These are phyloP conservation scores for Chrysodeixis includens DNA, from an alignment of 2,888 invertebrate species.

Conservation along the genomic window DNA sequence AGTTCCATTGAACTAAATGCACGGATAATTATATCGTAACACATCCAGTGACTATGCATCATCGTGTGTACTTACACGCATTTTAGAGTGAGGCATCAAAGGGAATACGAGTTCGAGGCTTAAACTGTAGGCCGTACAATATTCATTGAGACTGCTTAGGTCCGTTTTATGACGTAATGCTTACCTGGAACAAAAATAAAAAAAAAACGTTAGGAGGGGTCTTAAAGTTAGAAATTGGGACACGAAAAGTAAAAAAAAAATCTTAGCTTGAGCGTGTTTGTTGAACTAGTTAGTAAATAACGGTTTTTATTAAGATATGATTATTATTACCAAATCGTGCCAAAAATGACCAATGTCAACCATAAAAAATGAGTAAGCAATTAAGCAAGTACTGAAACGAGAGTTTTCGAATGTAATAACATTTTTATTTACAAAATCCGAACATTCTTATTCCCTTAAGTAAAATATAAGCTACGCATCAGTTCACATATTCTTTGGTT, in stretches of 20 bases:
- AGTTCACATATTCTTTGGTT: not conserved
- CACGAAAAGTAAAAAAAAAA: too few species aligned
- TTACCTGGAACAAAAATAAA: slow-evolving; percentile 42
- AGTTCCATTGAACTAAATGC: slow-evolving; percentile 31
- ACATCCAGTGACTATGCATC: slow-evolving; percentile 45
- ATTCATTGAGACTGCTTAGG: slow-evolving; percentile 26
- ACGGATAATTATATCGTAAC: slow-evolving; percentile 32
- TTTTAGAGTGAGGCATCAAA: slow-evolving; percentile 52
- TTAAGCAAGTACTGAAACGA: too few species aligned
- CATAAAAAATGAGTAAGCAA: too few species aligned
- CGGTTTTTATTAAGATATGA: too few species aligned
- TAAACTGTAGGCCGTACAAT: slow-evolving; percentile 34
- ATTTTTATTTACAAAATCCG: too few species aligned
- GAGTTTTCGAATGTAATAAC: too few species aligned
- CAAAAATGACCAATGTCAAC: too few species aligned
- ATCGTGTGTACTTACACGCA: slow-evolving; percentile 43
- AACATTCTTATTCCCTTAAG: not conserved
- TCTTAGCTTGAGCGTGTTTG: too few species aligned
- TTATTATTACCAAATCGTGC: too few species aligned
- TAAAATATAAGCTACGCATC: not conserved
- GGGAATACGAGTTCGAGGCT: slow-evolving; percentile 39
- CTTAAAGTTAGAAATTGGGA: not conserved
- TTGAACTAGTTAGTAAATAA: too few species aligned
- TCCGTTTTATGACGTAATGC: slow-evolving; percentile 20
- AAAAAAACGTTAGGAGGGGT: slow-evolving; percentile 27